Percentiles rank a stretch among this genome's conserved stretches.
Conservation (phyloP, 2,113 vertebrate genomes). For the Capreolus pygargus region DNA sequence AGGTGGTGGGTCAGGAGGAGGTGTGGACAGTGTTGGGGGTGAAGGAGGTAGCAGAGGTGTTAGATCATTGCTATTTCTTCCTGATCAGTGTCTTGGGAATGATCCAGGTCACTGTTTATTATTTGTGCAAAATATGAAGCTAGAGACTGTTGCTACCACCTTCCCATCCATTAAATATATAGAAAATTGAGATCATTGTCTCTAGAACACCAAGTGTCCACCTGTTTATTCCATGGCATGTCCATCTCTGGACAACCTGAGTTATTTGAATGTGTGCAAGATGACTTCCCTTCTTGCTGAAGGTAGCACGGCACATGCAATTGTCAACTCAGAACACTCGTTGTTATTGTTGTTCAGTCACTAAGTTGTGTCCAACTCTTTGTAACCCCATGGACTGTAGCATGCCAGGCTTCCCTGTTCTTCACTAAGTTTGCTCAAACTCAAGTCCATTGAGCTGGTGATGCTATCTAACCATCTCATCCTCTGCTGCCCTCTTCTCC, state of each 20-base stretch:
- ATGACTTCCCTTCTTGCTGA: background rate
- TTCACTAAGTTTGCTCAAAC: background rate
- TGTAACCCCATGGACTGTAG: background rate
- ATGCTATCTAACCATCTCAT: background rate
- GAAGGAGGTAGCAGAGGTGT: background rate
- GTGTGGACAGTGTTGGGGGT: rapidly evolving
- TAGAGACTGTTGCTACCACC: background rate
- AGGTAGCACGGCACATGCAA: rapidly evolving
- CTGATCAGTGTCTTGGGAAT: background rate
- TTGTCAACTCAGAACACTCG: too few relatives aligned
- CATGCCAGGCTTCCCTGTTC: background rate
- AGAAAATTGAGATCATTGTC: background rate
- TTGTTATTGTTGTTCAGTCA: background rate
- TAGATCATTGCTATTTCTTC: background rate
- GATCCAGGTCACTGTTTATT: background rate
- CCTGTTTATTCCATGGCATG: too few relatives aligned
- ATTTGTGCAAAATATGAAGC: background rate
- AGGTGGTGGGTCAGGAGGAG: background rate
- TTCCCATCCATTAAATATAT: too few relatives aligned
- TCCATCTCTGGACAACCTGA: too few relatives aligned
- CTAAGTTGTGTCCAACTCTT: background rate
- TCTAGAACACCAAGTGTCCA: background rate
- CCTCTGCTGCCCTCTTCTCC: background rate
- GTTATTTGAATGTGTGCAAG: background rate
- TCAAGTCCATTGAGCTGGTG: background rate